These are phyloP conservation scores for Tachina grossa DNA, from an alignment of 2,888 invertebrate species.

Conservation along the genomic window DNA sequence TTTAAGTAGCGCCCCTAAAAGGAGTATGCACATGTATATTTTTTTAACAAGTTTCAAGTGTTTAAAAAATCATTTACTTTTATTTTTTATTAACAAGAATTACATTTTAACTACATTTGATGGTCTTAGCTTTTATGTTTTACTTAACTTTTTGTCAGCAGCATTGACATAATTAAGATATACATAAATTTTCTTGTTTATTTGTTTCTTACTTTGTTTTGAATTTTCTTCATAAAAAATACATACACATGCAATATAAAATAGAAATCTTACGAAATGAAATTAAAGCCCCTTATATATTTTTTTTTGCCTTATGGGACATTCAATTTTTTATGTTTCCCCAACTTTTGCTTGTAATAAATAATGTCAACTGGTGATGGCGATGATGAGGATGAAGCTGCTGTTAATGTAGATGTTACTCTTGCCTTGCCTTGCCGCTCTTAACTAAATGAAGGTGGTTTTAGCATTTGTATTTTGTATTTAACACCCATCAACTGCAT, in stretches of 20 bases:
- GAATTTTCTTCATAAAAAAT: background rate
- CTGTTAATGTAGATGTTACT: conserved; percentile 31
- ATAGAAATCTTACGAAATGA: conserved; percentile 29
- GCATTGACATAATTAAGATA: conserved; percentile 50
- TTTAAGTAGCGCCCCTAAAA: too few species aligned
- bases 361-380: conserved; percentile 55
- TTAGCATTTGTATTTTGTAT: conserved; percentile 63
- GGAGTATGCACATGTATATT: background rate
- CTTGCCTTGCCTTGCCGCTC: conserved; percentile 25
- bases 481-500: conserved; percentile 54
- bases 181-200: conserved; percentile 15
- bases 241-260: background rate
- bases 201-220: conserved; percentile 11
- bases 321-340: conserved; percentile 33
- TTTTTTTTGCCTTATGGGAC: conserved; percentile 1
- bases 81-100: background rate
- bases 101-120: background rate
- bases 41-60: background rate
- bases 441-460: conserved; percentile 63
- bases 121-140: background rate
- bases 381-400: conserved; percentile 28
- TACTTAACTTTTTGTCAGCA: background rate
- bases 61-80: background rate
- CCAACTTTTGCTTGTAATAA: conserved; percentile 57
- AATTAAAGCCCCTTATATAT: conserved; percentile 11